Evolutionary conservation across 2,113 vertebrate species (phyloP).

Genomic region (Ceratotherium simum): DNA sequence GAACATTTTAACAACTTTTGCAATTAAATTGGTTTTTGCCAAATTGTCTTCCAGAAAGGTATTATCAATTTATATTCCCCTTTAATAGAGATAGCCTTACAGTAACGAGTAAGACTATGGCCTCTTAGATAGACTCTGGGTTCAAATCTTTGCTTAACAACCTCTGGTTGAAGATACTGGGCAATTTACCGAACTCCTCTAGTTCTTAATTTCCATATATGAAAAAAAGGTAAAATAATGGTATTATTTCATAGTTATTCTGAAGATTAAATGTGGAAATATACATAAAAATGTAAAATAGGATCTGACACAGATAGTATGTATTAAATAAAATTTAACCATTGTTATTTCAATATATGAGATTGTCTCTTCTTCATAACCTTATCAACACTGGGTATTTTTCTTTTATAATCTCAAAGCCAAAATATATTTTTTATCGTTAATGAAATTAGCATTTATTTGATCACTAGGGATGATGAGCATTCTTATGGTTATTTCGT

Average conservation of each 20-base stretch:
- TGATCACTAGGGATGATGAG: background rate
- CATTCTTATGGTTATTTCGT: slow-evolving; percentile 33
- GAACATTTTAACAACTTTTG: slow-evolving; percentile 10
- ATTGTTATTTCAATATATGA: background rate
- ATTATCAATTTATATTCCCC: background rate
- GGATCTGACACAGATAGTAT: background rate
- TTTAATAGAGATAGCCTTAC: background rate
- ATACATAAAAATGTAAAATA: background rate
- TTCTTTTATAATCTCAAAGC: background rate
- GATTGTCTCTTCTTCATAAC: background rate
- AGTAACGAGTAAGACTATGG: background rate
- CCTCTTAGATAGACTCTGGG: background rate
- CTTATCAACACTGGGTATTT: slow-evolving; percentile 9
- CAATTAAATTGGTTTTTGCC: background rate
- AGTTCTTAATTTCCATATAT: background rate
- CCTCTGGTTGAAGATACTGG: background rate
- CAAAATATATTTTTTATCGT: background rate
- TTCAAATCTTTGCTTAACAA: background rate
- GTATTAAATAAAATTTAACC: slow-evolving; percentile 37
- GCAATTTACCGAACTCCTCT: background rate
- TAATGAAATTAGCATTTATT: slow-evolving; percentile 33
- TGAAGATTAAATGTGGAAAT: slow-evolving; percentile 35
- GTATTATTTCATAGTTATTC: background rate
- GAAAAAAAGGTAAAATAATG: slow-evolving; percentile 39
- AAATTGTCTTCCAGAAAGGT: slow-evolving; percentile 3